Conservation (phyloP, 2,888 invertebrate genomes). For the Ormia ochracea region DNA sequence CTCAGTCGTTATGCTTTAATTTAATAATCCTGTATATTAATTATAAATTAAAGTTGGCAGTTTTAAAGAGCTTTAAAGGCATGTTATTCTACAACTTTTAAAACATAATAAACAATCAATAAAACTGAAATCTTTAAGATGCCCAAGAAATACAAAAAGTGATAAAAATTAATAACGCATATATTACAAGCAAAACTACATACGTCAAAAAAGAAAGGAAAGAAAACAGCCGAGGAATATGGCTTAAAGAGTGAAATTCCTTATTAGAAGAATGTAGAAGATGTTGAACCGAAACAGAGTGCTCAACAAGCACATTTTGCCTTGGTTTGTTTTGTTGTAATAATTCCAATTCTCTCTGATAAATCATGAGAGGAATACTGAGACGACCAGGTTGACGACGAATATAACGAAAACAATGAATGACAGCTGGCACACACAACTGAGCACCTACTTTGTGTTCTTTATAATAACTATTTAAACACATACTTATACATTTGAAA, state of each 20-base stretch:
- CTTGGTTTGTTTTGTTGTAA: not conserved
- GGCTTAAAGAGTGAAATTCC: slow-evolving; percentile 41
- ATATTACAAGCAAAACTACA: slow-evolving; percentile 23
- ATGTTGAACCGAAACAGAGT: slow-evolving; percentile 6
- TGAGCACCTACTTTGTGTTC: slow-evolving; percentile 13
- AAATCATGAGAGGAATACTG: slow-evolving; percentile 6
- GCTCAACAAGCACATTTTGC: slow-evolving; percentile 51
- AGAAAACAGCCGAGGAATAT: not conserved
- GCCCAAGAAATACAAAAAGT: slow-evolving; percentile 15
- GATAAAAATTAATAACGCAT: slow-evolving; percentile 57
- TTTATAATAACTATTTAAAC: not conserved
- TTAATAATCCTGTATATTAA: too few species aligned
- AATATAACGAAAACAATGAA: slow-evolving; percentile 35
- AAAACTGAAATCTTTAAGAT: slow-evolving; percentile 35
- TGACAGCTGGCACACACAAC: slow-evolving; percentile 47
- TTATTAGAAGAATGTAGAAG: slow-evolving; percentile 7
- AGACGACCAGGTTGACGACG: slow-evolving; percentile 8
- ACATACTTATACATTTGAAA: not conserved
- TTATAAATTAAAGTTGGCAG: too few species aligned
- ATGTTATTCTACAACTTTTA: not conserved
- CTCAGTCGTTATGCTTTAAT: too few species aligned
- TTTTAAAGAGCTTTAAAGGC: too few species aligned
- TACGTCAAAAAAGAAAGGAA: not conserved
- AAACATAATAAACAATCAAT: slow-evolving; percentile 37
- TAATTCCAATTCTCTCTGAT: not conserved